These are phyloP conservation scores for Nannobrachium achirus DNA, from an alignment of 2,113 vertebrate genomes.

Conservation along the genomic window DNA sequence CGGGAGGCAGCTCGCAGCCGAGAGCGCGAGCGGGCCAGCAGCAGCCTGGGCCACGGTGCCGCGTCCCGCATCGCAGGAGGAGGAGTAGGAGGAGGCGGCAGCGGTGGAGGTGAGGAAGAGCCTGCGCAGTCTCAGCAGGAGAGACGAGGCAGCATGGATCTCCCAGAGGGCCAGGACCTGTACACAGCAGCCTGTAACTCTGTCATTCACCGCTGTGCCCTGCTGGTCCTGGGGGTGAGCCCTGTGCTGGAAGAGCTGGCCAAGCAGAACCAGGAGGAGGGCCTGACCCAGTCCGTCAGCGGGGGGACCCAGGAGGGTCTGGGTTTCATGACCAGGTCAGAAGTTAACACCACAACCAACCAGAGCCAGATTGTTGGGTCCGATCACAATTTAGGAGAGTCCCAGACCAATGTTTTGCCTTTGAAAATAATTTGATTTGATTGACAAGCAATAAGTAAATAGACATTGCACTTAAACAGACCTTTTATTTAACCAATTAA, in stretches of 20 bases:
- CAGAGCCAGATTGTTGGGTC: no score
- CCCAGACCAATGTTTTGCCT: no score
- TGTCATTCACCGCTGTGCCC: constrained; percentile 94
- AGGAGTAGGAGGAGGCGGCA: background rate
- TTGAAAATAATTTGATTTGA: no score
- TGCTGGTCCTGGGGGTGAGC: constrained; percentile 92
- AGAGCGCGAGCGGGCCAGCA: constrained; percentile 88
- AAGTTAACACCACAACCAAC: background rate
- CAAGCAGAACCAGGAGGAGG: constrained; percentile 86
- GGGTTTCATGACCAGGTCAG: constrained; percentile 93
- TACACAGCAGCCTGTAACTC: constrained; percentile 97
- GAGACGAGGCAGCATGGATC: constrained; percentile 84
- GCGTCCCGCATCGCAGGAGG: constrained; percentile 70
- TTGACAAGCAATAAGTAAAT: no score
- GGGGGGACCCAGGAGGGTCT: constrained; percentile 81
- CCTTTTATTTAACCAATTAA: no score
- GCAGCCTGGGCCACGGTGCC: constrained; percentile 70
- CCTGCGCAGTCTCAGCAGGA: constrained; percentile 83
- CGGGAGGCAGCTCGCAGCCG: constrained; percentile 93
- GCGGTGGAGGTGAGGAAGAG: constrained; percentile 79
- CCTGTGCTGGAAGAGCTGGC: constrained; percentile 86
- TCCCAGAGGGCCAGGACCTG: constrained; percentile 92
- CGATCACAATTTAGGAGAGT: no score
- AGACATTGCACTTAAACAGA: no score
- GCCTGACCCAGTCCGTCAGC: constrained; percentile 67